Base-by-base conservation (phyloP, 2,888 invertebrate genomes). In the Tenthredo notha region DNA sequence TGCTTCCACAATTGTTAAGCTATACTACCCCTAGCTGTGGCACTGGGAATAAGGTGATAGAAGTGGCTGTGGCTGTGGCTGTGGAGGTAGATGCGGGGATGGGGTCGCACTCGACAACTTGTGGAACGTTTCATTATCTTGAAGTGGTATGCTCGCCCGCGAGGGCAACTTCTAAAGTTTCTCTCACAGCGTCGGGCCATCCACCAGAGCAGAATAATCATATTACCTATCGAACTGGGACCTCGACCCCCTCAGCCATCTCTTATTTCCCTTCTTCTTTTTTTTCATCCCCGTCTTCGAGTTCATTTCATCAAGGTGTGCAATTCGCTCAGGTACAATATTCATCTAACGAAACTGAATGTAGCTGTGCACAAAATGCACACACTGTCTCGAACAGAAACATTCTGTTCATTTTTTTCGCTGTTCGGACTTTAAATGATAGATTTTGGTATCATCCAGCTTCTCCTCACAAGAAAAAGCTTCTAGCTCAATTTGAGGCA, bases 121-220 rank as follows among this genome's bases (percentile, higher is more conserved):
- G 91, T 91, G 90, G 91, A 91, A 91, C 91, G 91, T 92, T 92
- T 91, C 91, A 92, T 92, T 91, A 91, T 91, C 91, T 89, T 89
- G 86, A 87, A 92, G 91, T 90, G 89, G 90, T 90, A 88, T 83
- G 70, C 50, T 67, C 83, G 29, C 80, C 80, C 90, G 90, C 88
- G 88, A 87, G 88, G 87, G 88, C 87, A 90, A 91, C 90, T 91
- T 90, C 84, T 87, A 88, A 91, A 85, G 70, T 77, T 82, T 82
- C 29, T 37, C 43, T 43, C 43, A 40, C 72, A 37, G 87, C 89
- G 88, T 89, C 88, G 89, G 86, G 88, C 88, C 89, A 90, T 91
- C 88, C 89, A 88, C 86, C 88, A 88, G 88, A 89, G 89, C 86
- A 88, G 86, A 89, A 89, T 89, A 90, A 90, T 89, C 89, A 91